Evolutionary conservation across 1,140 invertebrate genomes (phyloP), one percentile per base, ranked within the genome.

Genomic region (Drosophila orosa): DNA sequence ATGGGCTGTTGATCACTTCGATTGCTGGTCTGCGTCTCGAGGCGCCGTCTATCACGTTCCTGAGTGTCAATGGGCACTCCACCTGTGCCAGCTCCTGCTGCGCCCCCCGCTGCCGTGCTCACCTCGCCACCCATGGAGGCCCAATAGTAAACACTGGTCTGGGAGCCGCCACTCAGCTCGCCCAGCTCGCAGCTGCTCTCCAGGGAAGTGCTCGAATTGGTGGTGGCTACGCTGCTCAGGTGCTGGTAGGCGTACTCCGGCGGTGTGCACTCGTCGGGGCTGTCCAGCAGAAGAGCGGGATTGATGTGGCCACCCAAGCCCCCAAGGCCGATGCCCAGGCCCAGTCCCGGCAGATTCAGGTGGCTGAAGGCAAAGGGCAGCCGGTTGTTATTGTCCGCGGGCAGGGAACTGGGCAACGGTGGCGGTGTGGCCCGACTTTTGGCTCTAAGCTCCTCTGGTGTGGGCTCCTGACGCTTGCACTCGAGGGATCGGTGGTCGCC

Each of bases 181-280:
- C 60, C 72, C 31, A 90, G 45, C 25, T 91, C 90, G 42, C 80
- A 91, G 47, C 80, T 91, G 65, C 86, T 90, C 58, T 91, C 90
- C 15, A 91, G 57, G 29, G 90, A 91, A 5, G 90, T 91, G 56
- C 90, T 91, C 3, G 90, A 91, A 22, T 90, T 91, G 39, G 89
- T 91, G 25, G 89, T 91, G 48, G 90, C 90, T 1, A 91, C 90
- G 58, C 90, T 91, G 54, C 90, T 91, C 62, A 91, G 47, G 27
- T 91, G 86, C 47, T 80, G 86, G 44, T 91, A 91, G 24, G 80
- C 84, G 74, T 82, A 91, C 47, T 91, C 90, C 12, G 90, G 90
- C n/a, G 90, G 90, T 17, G 90, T 91, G 45, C 73, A 77, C 69
- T 86, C 90, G 74, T 91, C 90, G n/a, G 90, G 90, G 10, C 90